Percentiles rank a stretch among this genome's conserved stretches.
Conservation (phyloP, 2,797 vertebrate species). For the Ceyx erithaca region DNA sequence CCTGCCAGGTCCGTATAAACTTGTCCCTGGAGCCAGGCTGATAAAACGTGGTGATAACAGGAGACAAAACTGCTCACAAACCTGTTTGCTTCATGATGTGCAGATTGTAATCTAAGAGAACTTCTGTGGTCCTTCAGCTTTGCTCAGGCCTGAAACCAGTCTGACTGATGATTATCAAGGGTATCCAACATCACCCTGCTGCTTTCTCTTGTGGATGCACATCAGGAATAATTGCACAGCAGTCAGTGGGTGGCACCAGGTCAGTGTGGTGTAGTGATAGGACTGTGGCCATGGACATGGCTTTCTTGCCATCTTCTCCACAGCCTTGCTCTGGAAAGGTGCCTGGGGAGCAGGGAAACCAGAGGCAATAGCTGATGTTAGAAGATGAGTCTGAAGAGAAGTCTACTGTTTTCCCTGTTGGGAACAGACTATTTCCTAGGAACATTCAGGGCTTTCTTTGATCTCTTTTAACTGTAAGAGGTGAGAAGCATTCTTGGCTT, state of each 20-base stretch:
- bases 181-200: neutral
- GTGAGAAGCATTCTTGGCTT: neutral
- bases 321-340: neutral
- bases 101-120: neutral
- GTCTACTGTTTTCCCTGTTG: neutral
- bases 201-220: slow-evolving; percentile 47
- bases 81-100: slow-evolving; percentile 12
- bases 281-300: neutral
- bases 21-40: slow-evolving; percentile 17
- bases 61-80: slow-evolving; percentile 37
- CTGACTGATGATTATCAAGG: neutral
- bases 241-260: neutral
- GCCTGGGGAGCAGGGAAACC: neutral
- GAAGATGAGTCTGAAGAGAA: neutral
- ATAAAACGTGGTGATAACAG: slow-evolving; percentile 3
- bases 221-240: slow-evolving; percentile 26
- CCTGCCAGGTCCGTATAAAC: neutral
- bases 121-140: neutral
- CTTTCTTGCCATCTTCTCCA: neutral
- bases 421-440: slow-evolving; percentile 45
- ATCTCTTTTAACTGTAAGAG: neutral
- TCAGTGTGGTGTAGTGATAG: neutral
- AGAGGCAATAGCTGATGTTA: neutral
- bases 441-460: slow-evolving; percentile 12
- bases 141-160: slow-evolving; percentile 29